Evolutionary conservation across 2,888 invertebrate genomes (phyloP), one percentile per base, ranked within the genome.

Genomic region (Nomada lathburiana): DNA sequence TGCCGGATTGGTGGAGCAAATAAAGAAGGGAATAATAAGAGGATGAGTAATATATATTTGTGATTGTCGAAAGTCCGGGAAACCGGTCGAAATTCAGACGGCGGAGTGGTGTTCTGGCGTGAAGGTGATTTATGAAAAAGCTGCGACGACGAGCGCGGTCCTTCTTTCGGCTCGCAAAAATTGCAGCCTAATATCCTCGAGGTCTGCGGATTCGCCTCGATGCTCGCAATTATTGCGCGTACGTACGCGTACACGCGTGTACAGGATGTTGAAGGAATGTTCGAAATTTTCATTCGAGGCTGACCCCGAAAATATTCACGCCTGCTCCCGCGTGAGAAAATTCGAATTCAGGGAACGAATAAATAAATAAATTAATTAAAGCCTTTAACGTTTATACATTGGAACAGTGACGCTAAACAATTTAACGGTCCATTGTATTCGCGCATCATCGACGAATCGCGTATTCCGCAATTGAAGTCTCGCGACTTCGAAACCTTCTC

Each of bases 71-170:
- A 13, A 29, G 72, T 20, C 23, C 18, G 55, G 72, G 57, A 72
- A 72, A 68, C 42, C 44, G 68, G 76, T 72, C 47, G 73, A 64
- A 76, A 76, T 76, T 64, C 62, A 63, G 50, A 50, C 80, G 13
- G 75, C 57, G 26, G 26, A 29, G 60, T 16, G 55, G 63, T 57
- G 82, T 64, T 36, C 36, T 5, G 71, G 50, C 67, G 59, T 44
- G 82, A 67, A 69, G 73, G 80, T 83, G 80, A 83, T 82, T 83
- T 80, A 80, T 77, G 80, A 83, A 84, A 84, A 84, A 84, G 82
- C 71, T 77, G 71, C 60, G 76, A 70, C 74, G 73, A 67, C 63
- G 23, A 23, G 60, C 47, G 16, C 26, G 55, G 79, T 47, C 68
- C 73, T 44, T 80, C 76, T 79, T 79, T 62, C 84, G 74, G 60